Conservation (phyloP, 2,888 invertebrate species). For the Perdita meconis region DNA sequence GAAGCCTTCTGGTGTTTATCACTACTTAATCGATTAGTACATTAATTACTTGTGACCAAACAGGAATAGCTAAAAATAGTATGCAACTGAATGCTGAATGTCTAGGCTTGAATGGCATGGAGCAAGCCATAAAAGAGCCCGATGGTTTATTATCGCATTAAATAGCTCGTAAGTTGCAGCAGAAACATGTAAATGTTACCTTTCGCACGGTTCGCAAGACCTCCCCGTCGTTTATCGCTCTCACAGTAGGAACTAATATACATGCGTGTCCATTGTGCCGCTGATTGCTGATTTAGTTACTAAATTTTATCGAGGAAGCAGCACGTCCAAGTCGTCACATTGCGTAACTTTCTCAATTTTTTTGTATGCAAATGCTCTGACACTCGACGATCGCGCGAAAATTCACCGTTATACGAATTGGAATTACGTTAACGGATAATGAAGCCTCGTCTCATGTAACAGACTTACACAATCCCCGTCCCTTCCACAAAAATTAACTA, state of each 20-base stretch:
- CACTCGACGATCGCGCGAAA: background rate
- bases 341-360: background rate
- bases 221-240: background rate
- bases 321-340: background rate
- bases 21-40: no score
- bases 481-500: background rate
- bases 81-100: conserved; percentile 1
- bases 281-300: conserved; percentile 11
- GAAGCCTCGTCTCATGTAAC: background rate
- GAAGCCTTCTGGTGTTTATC: no score
- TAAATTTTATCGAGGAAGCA: background rate
- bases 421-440: background rate
- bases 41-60: background rate
- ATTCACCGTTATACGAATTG: conserved; percentile 1
- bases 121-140: conserved; percentile 7
- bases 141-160: conserved; percentile 23
- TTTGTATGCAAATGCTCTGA: background rate
- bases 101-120: conserved; percentile 6
- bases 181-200: conserved; percentile 16
- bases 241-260: conserved; percentile 4
- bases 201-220: background rate
- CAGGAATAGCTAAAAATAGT: background rate
- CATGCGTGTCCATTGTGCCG: background rate
- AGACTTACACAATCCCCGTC: background rate
- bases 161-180: conserved; percentile 5